A percentile compares a stretch with the other conserved stretches of the same genome.
Conservation (phyloP, 2,797 vertebrate genomes). For the Karalla daura region DNA sequence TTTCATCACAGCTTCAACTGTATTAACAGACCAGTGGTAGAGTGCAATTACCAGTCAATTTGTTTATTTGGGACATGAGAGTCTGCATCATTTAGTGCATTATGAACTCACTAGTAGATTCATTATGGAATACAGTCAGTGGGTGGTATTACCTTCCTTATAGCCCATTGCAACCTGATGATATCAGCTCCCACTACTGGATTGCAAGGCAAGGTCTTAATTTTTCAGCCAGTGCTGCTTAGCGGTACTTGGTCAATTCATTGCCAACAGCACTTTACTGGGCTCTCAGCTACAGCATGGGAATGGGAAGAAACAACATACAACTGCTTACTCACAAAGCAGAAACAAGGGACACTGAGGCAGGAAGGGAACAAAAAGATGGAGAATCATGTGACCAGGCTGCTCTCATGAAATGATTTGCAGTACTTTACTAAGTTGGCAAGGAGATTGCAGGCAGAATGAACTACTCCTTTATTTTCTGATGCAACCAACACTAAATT, state of each 20-base stretch:
- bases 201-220: slow-evolving; percentile 79
- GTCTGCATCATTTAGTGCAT: slow-evolving; percentile 87
- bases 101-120: slow-evolving; percentile 87
- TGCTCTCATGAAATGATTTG: slow-evolving; percentile 4
- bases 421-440: too few relatives aligned
- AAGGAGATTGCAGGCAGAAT: too few relatives aligned
- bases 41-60: slow-evolving; percentile 88
- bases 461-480: too few relatives aligned
- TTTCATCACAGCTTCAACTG: slow-evolving; percentile 84
- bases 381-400: slow-evolving; percentile 10
- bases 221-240: slow-evolving; percentile 76
- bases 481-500: too few relatives aligned
- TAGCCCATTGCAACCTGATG: slow-evolving; percentile 78
- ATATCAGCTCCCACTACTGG: slow-evolving; percentile 79
- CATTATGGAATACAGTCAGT: slow-evolving; percentile 87
- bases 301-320: slow-evolving; percentile 72
- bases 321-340: slow-evolving; percentile 64
- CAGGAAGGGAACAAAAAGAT: not conserved
- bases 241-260: slow-evolving; percentile 40
- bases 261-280: slow-evolving; percentile 63
- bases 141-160: slow-evolving; percentile 86
- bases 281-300: slow-evolving; percentile 61
- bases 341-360: slow-evolving; percentile 32
- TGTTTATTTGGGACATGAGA: slow-evolving; percentile 86
- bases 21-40: slow-evolving; percentile 83